Conservation (phyloP, 2,113 vertebrate species). For the Serilophus lunatus region DNA sequence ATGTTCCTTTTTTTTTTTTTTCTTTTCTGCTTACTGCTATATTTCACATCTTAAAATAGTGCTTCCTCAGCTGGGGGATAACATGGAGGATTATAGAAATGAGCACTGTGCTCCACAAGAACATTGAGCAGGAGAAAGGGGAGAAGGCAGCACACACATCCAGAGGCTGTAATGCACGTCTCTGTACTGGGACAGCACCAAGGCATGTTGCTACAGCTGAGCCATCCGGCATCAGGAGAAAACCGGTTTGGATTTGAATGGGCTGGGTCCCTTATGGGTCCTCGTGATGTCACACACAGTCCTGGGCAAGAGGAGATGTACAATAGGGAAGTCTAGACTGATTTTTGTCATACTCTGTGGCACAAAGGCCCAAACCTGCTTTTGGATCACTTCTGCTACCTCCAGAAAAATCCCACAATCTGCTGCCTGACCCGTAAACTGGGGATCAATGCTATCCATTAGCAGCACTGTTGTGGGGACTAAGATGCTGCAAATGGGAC, state of each 20-base stretch:
- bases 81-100: not conserved
- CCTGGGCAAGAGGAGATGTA: not conserved
- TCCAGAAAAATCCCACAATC: not conserved
- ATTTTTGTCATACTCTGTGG: not conserved
- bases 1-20: not conserved
- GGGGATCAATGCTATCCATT: not conserved
- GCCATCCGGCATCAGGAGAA: not conserved
- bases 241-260: not conserved
- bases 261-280: not conserved
- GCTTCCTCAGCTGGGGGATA: not conserved
- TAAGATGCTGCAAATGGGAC: not conserved
- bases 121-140: not conserved
- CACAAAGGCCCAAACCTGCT: not conserved
- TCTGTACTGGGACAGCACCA: not conserved
- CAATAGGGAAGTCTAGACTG: too few species aligned
- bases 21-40: not conserved
- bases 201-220: not conserved
- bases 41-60: not conserved
- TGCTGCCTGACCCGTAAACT: not conserved
- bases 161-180: not conserved
- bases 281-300: accelerated
- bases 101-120: not conserved
- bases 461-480: too few species aligned
- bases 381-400: not conserved
- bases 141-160: not conserved